Conservation (phyloP, 1,140 invertebrate genomes). For the Drosophila virilis region DNA sequence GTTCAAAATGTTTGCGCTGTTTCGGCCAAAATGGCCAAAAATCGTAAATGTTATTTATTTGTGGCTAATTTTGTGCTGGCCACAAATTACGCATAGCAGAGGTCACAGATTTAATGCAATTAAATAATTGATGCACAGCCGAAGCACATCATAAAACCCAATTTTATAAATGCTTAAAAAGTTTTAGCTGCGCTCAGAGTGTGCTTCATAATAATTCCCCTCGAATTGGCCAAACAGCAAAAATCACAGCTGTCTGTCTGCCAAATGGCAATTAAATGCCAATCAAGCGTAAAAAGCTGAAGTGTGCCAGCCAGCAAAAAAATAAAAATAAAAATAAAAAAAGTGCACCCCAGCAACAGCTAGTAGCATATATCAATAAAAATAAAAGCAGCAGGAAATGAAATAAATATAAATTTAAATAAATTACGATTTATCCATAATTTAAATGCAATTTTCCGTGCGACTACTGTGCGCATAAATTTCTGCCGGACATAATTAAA, state of each 20-base stretch:
- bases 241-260: constrained; percentile 43
- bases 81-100: constrained; percentile 41
- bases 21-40: constrained; percentile 36
- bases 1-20: constrained; percentile 44
- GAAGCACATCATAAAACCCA: not conserved
- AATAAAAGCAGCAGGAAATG: constrained; percentile 26
- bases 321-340: constrained; percentile 39
- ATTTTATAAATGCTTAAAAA: constrained; percentile 2
- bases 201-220: constrained; percentile 5
- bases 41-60: constrained; percentile 81
- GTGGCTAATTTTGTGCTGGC: constrained; percentile 59
- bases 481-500: constrained; percentile 71
- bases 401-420: constrained; percentile 35
- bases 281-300: constrained; percentile 74
- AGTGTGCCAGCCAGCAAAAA: constrained; percentile 28
- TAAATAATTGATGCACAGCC: constrained; percentile 15
- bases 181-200: not conserved
- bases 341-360: constrained; percentile 10
- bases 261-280: constrained; percentile 75
- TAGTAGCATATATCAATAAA: constrained; percentile 12
- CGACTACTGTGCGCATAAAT: constrained; percentile 57
- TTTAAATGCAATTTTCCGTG: constrained; percentile 47
- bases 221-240: not conserved
- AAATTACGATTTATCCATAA: constrained; percentile 46
- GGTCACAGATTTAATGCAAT: constrained; percentile 37